Conservation (phyloP, 2,113 vertebrate genomes). For the Psephotus haematonotus region DNA sequence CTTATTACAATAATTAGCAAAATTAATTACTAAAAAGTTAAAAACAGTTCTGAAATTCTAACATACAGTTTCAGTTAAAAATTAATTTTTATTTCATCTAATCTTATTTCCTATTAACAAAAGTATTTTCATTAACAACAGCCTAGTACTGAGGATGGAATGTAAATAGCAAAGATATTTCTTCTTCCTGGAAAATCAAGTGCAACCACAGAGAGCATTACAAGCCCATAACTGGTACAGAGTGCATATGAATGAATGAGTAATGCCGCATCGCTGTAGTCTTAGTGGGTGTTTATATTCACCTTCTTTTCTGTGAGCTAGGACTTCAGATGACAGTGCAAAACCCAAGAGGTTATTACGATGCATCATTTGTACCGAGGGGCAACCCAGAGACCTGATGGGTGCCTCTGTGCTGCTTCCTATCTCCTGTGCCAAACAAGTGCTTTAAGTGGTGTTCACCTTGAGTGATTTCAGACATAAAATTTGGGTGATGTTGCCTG, state of each 20-base stretch:
- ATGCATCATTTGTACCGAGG: fast-evolving
- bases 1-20: background rate
- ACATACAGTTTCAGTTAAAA: background rate
- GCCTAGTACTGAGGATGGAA: background rate
- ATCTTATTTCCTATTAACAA: background rate
- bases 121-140: background rate
- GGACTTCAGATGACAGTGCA: background rate
- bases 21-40: background rate
- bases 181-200: background rate
- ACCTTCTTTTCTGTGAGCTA: background rate
- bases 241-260: background rate
- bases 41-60: background rate
- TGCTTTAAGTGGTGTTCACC: background rate
- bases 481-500: background rate
- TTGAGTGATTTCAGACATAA: background rate
- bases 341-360: background rate
- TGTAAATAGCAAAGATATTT: background rate
- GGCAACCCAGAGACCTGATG: fast-evolving
- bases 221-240: background rate
- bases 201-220: background rate
- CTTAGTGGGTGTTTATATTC: background rate
- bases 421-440: background rate
- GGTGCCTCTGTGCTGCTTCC: fast-evolving
- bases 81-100: background rate
- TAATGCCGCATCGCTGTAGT: background rate